Percentiles rank a stretch among this genome's conserved stretches.
Conservation (phyloP, 2,888 invertebrate genomes). For the Drosophila ochracea region DNA sequence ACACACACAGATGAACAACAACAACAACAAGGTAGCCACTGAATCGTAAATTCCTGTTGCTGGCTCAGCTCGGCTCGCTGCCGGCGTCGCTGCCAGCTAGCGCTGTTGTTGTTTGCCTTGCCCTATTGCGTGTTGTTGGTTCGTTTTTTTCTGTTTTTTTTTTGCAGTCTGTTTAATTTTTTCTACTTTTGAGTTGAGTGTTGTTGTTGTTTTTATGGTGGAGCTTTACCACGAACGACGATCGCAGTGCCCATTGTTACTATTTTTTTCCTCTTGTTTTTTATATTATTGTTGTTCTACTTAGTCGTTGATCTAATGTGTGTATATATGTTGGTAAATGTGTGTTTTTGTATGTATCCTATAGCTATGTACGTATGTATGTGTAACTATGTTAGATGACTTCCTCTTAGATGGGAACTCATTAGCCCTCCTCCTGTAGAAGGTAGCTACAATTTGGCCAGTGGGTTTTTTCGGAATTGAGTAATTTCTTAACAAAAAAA, state of each 20-base stretch:
- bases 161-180: constrained; percentile 77
- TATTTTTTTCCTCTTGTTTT: constrained; percentile 29
- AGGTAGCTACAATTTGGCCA: background rate
- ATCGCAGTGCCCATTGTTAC: constrained; percentile 65
- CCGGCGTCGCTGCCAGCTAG: constrained; percentile 45
- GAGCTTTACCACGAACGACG: constrained; percentile 74
- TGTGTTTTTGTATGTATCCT: constrained; percentile 28
- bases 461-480: background rate
- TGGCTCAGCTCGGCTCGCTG: constrained; percentile 65
- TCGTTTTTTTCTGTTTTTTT: constrained; percentile 45
- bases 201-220: constrained; percentile 51
- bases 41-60: constrained; percentile 82
- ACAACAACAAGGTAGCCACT: constrained; percentile 76
- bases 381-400: constrained; percentile 23
- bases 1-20: constrained; percentile 39
- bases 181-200: constrained; percentile 70
- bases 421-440: background rate
- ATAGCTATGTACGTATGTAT: constrained; percentile 1
- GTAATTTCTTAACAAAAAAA: background rate
- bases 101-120: constrained; percentile 84
- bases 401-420: constrained; percentile 43
- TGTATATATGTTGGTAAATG: constrained; percentile 6
- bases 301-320: constrained; percentile 67
- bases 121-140: constrained; percentile 85
- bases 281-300: constrained; percentile 64